Percentiles rank a stretch among this genome's conserved stretches.
phyloP scores from a whole-genome alignment of 2,888 invertebrate genomes.

The Zaprionus lineosus region DNA sequence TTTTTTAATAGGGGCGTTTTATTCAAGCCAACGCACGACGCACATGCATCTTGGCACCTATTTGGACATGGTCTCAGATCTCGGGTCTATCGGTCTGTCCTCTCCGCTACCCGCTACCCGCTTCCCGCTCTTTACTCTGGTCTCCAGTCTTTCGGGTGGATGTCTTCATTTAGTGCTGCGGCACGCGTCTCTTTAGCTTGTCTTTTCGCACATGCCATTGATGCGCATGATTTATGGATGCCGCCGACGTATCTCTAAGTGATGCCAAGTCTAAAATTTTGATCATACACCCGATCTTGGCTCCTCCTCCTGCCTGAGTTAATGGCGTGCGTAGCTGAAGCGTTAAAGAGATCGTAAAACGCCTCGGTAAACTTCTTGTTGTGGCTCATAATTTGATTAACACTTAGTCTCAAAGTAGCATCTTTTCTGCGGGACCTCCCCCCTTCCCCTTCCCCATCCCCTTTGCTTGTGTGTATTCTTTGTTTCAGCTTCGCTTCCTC shows the following conservation, averaged over 20 bases:
- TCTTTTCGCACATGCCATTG: conserved; percentile 55
- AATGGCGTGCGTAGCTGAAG: conserved; percentile 79
- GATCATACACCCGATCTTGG: conserved; percentile 33
- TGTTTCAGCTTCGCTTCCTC: too few relatives aligned
- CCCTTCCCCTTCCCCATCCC: too few relatives aligned
- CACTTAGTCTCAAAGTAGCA: too few relatives aligned
- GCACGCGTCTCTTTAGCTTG: conserved; percentile 40
- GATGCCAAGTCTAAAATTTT: conserved; percentile 39
- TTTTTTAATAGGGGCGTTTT: conserved; percentile 72
- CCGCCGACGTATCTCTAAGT: conserved; percentile 19
- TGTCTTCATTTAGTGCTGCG: conserved; percentile 50
- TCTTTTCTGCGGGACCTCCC: too few relatives aligned
- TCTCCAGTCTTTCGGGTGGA: conserved; percentile 27
- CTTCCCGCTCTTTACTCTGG: neutral
- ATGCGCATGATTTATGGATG: conserved; percentile 62
- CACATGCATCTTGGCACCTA: conserved; percentile 52
- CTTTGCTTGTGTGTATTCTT: too few relatives aligned
- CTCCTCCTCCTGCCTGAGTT: conserved; percentile 8
- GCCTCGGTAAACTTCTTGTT: conserved; percentile 59
- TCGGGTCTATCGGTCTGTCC: neutral
- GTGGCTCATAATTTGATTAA: conserved; percentile 72
- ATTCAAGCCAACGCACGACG: conserved; percentile 62
- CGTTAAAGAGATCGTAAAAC: conserved; percentile 73
- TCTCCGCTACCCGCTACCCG: neutral
- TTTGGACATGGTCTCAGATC: conserved; percentile 12